Percentiles rank a stretch among this genome's conserved stretches.
Evolutionary conservation across 2,888 invertebrate species (phyloP).

Genomic region (Leucophenga maculata): DNA sequence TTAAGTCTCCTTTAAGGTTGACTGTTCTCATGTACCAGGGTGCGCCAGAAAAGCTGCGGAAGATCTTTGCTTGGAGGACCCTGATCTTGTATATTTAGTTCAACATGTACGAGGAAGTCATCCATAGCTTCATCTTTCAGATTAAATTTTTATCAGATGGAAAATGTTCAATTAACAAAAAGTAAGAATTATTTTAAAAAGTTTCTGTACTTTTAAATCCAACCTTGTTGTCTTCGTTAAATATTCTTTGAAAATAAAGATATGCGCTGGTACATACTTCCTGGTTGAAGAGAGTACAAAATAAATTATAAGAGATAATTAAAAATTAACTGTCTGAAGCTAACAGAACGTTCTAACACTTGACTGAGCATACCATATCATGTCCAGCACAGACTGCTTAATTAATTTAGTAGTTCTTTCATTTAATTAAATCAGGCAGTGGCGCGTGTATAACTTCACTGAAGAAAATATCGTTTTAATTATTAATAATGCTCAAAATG

Average conservation of each 20-base stretch:
- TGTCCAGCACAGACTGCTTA: not conserved
- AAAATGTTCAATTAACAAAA: no score
- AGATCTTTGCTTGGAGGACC: no score
- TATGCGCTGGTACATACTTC: not conserved
- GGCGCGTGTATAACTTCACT: constrained; percentile 8
- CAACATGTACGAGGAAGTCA: no score
- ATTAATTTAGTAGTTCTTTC: not conserved
- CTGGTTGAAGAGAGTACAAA: not conserved
- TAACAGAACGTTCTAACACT: not conserved
- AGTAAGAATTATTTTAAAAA: constrained; percentile 5
- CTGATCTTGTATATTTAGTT: no score
- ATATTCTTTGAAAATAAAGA: constrained; percentile 3
- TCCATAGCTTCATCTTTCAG: no score
- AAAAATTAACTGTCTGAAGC: not conserved
- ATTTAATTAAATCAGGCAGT: not conserved
- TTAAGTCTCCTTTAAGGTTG: no score
- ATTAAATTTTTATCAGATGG: no score
- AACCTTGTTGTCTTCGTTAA: not conserved
- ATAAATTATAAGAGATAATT: not conserved
- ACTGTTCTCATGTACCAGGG: no score
- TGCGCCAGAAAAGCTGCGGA: no score
- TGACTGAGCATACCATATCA: constrained; percentile 7
- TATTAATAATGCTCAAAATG: not conserved
- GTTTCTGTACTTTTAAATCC: not conserved
- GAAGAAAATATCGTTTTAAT: not conserved